Evolutionary conservation across 2,888 invertebrate genomes (phyloP).

Genomic region (Scaptomyza reducta): DNA sequence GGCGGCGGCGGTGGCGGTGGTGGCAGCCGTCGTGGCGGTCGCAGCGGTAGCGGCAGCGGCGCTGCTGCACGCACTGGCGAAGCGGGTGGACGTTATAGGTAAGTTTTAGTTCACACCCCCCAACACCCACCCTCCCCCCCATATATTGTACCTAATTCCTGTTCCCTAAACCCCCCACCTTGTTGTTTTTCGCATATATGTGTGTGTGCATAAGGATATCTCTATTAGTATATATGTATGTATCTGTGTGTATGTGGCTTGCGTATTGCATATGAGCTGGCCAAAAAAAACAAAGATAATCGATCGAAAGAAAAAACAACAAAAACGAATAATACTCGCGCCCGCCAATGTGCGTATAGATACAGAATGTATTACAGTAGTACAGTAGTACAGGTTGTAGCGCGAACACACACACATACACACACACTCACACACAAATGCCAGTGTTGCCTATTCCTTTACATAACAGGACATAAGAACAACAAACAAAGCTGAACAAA

Average conservation of each 20-base stretch:
- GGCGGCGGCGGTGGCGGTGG: conserved; percentile 83
- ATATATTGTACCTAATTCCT: conserved; percentile 1
- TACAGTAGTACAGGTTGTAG: conserved; percentile 48
- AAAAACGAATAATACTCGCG: conserved; percentile 12
- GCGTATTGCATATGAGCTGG: conserved; percentile 41
- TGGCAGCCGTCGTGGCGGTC: conserved; percentile 87
- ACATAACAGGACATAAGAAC: background rate
- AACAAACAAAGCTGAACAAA: background rate
- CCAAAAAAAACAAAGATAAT: conserved; percentile 47
- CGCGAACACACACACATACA: conserved; percentile 16
- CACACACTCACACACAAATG: background rate
- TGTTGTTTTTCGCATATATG: conserved; percentile 18
- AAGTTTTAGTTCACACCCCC: conserved; percentile 49
- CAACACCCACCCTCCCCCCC: background rate
- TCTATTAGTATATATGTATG: conserved; percentile 13
- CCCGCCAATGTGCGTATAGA: conserved; percentile 57
- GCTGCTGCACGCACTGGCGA: conserved; percentile 77
- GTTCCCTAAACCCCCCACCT: conserved; percentile 3
- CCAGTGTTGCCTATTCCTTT: background rate
- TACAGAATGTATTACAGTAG: conserved; percentile 41
- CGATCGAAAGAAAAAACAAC: conserved; percentile 46
- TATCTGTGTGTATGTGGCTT: conserved; percentile 34
- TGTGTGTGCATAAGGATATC: conserved; percentile 11
- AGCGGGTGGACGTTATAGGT: conserved; percentile 82
- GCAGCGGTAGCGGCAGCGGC: conserved; percentile 82